Conservation (phyloP, 2,888 invertebrate species). For the Ormyrus rosae region DNA sequence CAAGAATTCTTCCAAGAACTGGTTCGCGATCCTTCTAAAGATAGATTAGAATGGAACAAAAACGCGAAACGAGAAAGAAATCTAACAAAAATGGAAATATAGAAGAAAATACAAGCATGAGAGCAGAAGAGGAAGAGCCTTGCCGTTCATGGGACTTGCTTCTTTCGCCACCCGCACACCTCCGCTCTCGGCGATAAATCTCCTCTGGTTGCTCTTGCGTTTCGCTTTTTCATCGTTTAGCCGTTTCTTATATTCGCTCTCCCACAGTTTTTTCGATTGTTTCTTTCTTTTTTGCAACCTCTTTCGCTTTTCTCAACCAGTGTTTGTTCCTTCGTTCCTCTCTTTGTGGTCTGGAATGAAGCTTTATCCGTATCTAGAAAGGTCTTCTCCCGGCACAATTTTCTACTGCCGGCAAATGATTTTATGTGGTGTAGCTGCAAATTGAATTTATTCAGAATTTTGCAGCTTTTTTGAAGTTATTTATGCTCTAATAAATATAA, state of each 20-base stretch:
- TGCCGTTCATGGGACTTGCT: constrained; percentile 22
- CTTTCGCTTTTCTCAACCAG: neutral
- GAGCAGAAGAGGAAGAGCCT: neutral
- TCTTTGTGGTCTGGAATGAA: neutral
- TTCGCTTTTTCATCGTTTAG: constrained; percentile 40
- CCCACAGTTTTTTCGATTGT: constrained; percentile 41
- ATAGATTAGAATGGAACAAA: neutral
- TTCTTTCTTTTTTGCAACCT: constrained; percentile 15
- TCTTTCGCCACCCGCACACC: constrained; percentile 35
- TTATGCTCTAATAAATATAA: too few relatives aligned
- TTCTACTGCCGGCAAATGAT: too few relatives aligned
- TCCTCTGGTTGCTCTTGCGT: constrained; percentile 20
- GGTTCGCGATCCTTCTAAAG: too few relatives aligned
- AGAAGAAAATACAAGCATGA: neutral
- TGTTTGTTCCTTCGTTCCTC: neutral
- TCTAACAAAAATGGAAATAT: neutral
- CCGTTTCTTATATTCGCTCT: neutral
- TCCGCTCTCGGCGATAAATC: constrained; percentile 47
- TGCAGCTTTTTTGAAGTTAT: too few relatives aligned
- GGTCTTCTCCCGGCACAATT: too few relatives aligned
- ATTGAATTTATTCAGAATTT: too few relatives aligned
- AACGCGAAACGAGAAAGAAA: neutral
- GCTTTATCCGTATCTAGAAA: neutral
- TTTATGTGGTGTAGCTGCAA: too few relatives aligned
- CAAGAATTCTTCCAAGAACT: too few relatives aligned